Conservation (phyloP, 2,113 vertebrate species). For the Sciurus niger region DNA sequence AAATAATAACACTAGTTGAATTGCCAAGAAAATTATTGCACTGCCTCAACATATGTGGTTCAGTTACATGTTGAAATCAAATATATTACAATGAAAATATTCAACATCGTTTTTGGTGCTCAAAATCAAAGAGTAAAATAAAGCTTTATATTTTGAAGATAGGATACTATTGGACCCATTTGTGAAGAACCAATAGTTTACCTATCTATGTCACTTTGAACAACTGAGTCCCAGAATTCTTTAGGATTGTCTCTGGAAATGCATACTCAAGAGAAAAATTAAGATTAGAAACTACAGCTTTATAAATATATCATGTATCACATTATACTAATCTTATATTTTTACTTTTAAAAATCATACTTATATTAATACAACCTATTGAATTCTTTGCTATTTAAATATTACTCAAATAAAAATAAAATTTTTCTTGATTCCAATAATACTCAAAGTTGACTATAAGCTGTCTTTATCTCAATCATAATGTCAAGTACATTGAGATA, state of each 20-base stretch:
- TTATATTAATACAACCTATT: neutral
- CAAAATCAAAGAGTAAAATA: neutral
- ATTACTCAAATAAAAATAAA: neutral
- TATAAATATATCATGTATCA: neutral
- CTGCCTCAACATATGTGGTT: neutral
- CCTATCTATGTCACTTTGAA: neutral
- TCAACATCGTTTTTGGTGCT: neutral
- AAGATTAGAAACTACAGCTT: neutral
- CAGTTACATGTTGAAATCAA: neutral
- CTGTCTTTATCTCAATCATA: neutral
- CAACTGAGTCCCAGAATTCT: neutral
- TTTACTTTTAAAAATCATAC: neutral
- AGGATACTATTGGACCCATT: neutral
- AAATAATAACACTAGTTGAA: neutral
- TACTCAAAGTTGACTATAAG: neutral
- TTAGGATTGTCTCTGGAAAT: neutral
- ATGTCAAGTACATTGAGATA: neutral
- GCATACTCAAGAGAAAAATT: neutral
- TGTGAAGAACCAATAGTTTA: rapidly evolving
- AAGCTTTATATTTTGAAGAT: neutral
- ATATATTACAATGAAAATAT: neutral
- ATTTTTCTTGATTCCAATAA: neutral
- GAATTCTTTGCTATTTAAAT: neutral
- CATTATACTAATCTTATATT: neutral
- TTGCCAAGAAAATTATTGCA: neutral